Conservation (phyloP, 2,797 vertebrate genomes). For the Tamandua tetradactyla region DNA sequence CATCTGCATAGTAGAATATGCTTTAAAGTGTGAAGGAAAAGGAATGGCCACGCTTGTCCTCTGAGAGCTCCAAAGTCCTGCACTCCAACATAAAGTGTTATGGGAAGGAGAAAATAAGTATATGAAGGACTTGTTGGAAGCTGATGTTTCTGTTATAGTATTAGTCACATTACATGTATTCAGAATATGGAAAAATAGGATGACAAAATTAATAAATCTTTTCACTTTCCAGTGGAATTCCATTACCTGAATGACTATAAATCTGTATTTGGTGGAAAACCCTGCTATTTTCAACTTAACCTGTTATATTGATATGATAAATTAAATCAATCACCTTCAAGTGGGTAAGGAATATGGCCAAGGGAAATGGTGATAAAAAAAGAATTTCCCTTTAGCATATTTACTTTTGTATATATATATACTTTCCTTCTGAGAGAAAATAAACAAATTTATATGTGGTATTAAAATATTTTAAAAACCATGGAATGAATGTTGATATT, state of each 20-base stretch:
- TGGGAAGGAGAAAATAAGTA: too few relatives aligned
- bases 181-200: not conserved
- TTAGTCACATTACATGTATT: not conserved
- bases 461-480: not conserved
- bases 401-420: too few relatives aligned
- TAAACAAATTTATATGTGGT: not conserved
- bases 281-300: not conserved
- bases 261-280: not conserved
- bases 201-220: not conserved
- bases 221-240: not conserved
- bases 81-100: not conserved
- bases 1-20: not conserved
- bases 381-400: not conserved
- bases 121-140: too few relatives aligned
- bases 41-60: fast-evolving
- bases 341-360: not conserved
- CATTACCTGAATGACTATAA: not conserved
- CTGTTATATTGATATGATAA: not conserved
- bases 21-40: not conserved
- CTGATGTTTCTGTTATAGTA: not conserved
- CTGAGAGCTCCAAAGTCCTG: too few relatives aligned
- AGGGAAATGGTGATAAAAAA: not conserved
- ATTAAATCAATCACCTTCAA: not conserved
- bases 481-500: not conserved
- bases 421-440: not conserved